phyloP scores from a whole-genome alignment of 2,113 vertebrate species.

The Oncorhynchus mykiss region DNA sequence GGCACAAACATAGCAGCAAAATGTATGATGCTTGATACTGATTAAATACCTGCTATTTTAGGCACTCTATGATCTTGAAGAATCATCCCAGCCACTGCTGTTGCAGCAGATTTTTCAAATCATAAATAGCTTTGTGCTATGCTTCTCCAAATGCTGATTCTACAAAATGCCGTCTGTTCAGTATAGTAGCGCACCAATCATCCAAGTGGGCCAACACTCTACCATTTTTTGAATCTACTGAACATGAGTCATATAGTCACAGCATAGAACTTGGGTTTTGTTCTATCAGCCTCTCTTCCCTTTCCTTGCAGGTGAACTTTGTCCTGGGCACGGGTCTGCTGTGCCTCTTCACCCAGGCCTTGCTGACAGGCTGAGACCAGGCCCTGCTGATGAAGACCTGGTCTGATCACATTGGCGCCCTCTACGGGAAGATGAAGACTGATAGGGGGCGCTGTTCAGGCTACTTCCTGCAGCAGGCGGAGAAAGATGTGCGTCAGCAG shows the following conservation, averaged over 20 bases:
- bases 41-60: not conserved
- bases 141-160: not conserved
- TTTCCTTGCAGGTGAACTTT: conserved; percentile 60
- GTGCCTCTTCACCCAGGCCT: conserved; percentile 69
- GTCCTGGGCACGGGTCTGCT: conserved; percentile 71
- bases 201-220: not conserved
- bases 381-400: conserved; percentile 73
- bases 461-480: conserved; percentile 76
- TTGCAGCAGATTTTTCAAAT: not conserved
- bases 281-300: not conserved
- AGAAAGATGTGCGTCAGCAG: conserved; percentile 65
- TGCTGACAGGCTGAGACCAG: conserved; percentile 65
- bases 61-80: not conserved
- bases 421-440: conserved; percentile 76
- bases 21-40: not conserved
- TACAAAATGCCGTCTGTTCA: not conserved
- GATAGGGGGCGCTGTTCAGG: conserved; percentile 57
- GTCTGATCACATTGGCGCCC: conserved; percentile 68
- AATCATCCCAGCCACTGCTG: not conserved
- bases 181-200: not conserved
- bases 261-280: not conserved
- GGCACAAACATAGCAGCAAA: conserved; percentile 28
- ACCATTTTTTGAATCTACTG: not conserved
- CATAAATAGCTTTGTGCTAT: not conserved
- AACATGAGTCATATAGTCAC: not conserved